Evolutionary conservation across 2,113 vertebrate genomes (phyloP).

Genomic region (Tragelaphus imberbis): DNA sequence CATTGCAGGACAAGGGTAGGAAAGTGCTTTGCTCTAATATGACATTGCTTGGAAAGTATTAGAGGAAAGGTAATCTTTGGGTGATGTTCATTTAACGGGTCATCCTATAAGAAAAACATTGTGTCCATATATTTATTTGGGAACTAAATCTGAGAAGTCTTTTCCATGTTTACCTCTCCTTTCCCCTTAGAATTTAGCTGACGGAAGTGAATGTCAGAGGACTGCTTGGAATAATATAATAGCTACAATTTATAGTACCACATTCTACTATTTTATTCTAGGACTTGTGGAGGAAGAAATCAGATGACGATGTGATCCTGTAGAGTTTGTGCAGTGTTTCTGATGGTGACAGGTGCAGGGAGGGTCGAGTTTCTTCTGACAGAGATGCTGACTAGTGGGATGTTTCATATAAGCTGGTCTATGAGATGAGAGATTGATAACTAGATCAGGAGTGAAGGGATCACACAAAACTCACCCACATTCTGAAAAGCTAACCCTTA

Average conservation of each 20-base stretch:
- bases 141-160: not conserved
- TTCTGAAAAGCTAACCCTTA: not conserved
- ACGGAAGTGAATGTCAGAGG: not conserved
- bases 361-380: not conserved
- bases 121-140: not conserved
- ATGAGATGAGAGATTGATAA: not conserved
- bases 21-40: not conserved
- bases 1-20: not conserved
- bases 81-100: not conserved
- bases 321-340: not conserved
- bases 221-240: not conserved
- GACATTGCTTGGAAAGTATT: not conserved
- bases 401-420: not conserved
- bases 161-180: not conserved
- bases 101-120: not conserved
- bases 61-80: not conserved
- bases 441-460: not conserved
- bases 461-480: not conserved
- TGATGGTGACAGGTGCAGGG: not conserved
- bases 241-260: not conserved
- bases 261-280: not conserved
- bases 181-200: not conserved
- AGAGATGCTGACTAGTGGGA: not conserved
- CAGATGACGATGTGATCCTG: not conserved
- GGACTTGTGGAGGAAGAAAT: not conserved